Conservation (phyloP, 2,888 invertebrate species). For the Ophion slaviceki region DNA sequence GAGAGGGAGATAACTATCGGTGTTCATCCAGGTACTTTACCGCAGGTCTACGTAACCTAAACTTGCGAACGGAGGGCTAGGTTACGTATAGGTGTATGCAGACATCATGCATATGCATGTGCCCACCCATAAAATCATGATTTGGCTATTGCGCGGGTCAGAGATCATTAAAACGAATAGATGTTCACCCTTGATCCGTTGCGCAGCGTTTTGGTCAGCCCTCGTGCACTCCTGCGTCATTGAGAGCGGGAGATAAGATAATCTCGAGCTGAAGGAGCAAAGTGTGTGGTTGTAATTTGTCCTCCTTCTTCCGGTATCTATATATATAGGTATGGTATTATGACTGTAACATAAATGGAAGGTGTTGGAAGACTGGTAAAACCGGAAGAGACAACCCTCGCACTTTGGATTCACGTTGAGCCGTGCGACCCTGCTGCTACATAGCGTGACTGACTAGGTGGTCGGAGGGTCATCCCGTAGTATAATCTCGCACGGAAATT, state of each 20-base stretch:
- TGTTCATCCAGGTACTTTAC: constrained; percentile 8
- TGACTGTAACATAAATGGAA: constrained; percentile 32
- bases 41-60: background rate
- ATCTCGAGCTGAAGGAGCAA: constrained; percentile 9
- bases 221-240: constrained; percentile 3
- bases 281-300: constrained; percentile 25
- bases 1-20: background rate
- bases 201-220: constrained; percentile 14
- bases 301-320: background rate
- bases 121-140: background rate
- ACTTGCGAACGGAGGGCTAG: background rate
- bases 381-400: constrained; percentile 33
- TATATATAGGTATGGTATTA: background rate
- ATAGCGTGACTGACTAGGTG: constrained; percentile 41
- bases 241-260: background rate
- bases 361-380: constrained; percentile 36
- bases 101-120: background rate
- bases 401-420: constrained; percentile 28
- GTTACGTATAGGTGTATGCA: background rate
- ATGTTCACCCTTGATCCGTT: constrained; percentile 8
- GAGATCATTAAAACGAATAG: constrained; percentile 8
- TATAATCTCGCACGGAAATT: constrained; percentile 47
- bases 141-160: background rate
- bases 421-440: background rate
- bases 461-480: constrained; percentile 16